phyloP scores from a whole-genome alignment of 2,113 vertebrate genomes.

The Ondatra zibethicus region DNA sequence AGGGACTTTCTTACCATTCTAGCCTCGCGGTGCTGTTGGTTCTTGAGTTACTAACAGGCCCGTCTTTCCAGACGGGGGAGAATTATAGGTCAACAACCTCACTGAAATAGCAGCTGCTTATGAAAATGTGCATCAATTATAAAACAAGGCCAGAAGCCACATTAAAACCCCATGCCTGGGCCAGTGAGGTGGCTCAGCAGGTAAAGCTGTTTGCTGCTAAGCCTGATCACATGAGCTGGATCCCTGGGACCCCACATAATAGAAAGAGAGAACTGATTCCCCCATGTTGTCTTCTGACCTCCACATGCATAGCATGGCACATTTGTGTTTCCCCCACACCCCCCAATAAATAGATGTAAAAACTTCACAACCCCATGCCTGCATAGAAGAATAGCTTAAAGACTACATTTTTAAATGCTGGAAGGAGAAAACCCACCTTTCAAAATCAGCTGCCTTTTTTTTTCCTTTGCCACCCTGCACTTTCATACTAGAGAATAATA shows the following conservation, averaged over 20 bases:
- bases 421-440: neutral
- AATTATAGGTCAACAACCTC: neutral
- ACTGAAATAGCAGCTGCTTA: neutral
- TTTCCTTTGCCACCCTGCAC: neutral
- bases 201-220: neutral
- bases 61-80: neutral
- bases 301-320: neutral
- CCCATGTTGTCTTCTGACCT: neutral
- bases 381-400: neutral
- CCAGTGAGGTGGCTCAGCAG: neutral
- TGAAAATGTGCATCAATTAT: neutral
- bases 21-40: accelerated
- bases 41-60: neutral
- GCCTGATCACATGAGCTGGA: neutral
- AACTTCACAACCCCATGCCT: neutral
- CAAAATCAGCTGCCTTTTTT: neutral
- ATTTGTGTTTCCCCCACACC: neutral
- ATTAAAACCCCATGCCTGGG: neutral
- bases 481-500: neutral
- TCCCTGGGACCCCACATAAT: neutral
- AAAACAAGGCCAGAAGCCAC: neutral
- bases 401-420: neutral
- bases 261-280: neutral
- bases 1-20: neutral
- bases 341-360: neutral